phyloP scores from a whole-genome alignment of 2,113 vertebrate species.

The Piaya cayana region DNA sequence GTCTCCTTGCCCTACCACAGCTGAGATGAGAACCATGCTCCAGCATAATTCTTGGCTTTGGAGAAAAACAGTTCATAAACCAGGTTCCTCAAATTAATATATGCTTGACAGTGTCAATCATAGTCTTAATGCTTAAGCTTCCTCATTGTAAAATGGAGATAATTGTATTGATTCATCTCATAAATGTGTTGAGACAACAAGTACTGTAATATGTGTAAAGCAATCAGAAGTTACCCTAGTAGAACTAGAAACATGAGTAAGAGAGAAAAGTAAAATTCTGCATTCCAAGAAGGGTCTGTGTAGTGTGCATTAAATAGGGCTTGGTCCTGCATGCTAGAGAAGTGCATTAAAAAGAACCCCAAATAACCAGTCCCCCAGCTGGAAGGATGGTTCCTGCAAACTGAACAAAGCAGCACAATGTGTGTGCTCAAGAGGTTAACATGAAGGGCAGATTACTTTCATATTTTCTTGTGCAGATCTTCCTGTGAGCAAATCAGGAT shows the following conservation, averaged over 20 bases:
- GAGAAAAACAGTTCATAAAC: background rate
- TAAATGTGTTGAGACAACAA: background rate
- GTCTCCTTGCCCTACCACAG: too few species aligned
- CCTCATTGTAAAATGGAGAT: background rate
- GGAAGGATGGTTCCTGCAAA: background rate
- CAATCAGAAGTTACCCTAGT: background rate
- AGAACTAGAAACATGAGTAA: background rate
- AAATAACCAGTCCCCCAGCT: background rate
- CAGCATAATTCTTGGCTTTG: background rate
- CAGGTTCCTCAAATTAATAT: background rate
- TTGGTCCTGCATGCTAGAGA: background rate
- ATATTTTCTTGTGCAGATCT: background rate
- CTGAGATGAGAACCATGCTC: background rate
- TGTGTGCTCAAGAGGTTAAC: background rate
- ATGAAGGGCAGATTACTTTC: background rate
- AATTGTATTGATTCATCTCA: background rate
- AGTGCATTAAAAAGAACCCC: background rate
- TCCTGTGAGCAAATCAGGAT: background rate
- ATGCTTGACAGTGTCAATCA: background rate
- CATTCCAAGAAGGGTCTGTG: background rate
- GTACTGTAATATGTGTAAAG: background rate
- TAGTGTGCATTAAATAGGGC: background rate
- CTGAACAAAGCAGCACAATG: fast-evolving
- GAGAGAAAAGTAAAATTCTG: background rate
- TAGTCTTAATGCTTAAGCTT: background rate